A percentile compares a stretch with the other conserved stretches of the same genome.
Evolutionary conservation across 2,113 vertebrate species (phyloP).

Genomic region (Oreochromis tanganicae): DNA sequence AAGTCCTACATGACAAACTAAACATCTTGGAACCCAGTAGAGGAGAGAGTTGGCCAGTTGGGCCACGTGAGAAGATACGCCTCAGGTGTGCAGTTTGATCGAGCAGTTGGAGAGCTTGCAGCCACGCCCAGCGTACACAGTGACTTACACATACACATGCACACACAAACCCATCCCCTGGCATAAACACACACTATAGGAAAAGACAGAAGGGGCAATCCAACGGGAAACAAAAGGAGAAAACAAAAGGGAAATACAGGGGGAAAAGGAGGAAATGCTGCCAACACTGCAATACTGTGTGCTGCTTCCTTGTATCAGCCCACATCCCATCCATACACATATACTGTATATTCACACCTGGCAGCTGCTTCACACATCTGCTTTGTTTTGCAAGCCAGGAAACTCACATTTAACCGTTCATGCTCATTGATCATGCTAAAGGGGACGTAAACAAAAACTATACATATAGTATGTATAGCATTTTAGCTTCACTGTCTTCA

Average conservation of each 20-base stretch:
- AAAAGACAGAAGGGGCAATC: background rate
- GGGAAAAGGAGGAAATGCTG: background rate
- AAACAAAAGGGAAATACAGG: background rate
- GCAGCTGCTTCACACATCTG: background rate
- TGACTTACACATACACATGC: background rate
- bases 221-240: background rate
- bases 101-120: background rate
- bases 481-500: background rate
- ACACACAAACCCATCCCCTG: background rate
- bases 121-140: background rate
- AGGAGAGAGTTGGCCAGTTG: background rate
- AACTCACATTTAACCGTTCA: background rate
- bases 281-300: background rate
- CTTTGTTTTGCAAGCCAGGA: background rate
- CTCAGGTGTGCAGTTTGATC: background rate
- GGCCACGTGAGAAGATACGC: background rate
- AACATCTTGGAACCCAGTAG: background rate
- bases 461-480: accelerated
- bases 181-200: background rate
- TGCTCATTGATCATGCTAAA: background rate
- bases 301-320: background rate
- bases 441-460: background rate
- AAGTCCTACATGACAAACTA: background rate
- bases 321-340: background rate
- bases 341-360: background rate